A percentile compares a stretch with the other conserved stretches of the same genome.
phyloP scores from a whole-genome alignment of 2,797 vertebrate genomes.

The Margarornis squamiger region DNA sequence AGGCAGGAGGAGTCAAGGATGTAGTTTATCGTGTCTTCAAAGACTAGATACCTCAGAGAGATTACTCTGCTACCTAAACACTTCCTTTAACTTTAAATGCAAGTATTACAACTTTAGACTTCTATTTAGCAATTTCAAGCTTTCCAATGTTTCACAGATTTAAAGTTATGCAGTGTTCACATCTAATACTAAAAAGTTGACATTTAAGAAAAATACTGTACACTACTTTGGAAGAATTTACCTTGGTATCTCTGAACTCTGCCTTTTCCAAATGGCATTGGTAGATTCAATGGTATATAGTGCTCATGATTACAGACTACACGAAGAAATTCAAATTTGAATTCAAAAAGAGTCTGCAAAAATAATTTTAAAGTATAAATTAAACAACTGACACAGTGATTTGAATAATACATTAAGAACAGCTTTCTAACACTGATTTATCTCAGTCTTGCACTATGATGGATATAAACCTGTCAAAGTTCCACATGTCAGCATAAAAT shows the following conservation, averaged over 20 bases:
- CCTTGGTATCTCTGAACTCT: slow-evolving; percentile 96
- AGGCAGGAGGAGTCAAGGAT: background rate
- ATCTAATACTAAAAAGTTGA: background rate
- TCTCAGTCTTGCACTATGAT: background rate
- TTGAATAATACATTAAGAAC: background rate
- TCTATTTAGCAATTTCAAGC: background rate
- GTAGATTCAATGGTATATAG: slow-evolving; percentile 94
- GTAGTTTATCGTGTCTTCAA: background rate
- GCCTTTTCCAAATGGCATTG: slow-evolving; percentile 96
- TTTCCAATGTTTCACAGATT: background rate
- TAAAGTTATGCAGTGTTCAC: background rate
- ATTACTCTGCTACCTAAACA: background rate
- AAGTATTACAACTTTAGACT: background rate
- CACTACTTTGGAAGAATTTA: slow-evolving; percentile 57
- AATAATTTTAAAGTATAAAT: slow-evolving; percentile 12
- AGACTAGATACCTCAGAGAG: background rate
- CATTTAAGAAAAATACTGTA: background rate
- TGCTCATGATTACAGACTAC: slow-evolving; percentile 96
- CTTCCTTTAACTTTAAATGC: background rate
- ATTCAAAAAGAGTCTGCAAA: slow-evolving; percentile 92
- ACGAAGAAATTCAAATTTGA: slow-evolving; percentile 98
- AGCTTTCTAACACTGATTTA: background rate
- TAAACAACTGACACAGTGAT: background rate
- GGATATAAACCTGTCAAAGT: background rate
- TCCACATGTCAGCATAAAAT: background rate